These are phyloP conservation scores for Cantharis nigra DNA, from an alignment of 2,888 invertebrate genomes.

Conservation along the genomic window DNA sequence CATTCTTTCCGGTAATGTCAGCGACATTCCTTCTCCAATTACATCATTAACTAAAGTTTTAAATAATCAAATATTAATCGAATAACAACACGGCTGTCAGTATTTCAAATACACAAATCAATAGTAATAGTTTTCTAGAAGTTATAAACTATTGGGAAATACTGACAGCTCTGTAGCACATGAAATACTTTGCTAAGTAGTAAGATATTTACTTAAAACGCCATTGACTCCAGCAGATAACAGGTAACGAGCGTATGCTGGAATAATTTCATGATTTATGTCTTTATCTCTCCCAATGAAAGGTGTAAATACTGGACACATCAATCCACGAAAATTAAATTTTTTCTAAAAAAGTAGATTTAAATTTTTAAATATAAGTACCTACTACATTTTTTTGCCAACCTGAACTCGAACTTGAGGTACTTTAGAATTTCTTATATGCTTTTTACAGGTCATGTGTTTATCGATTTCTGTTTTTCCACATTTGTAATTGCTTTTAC, in stretches of 20 bases:
- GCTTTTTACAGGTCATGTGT: conserved; percentile 51
- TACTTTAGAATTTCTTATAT: conserved; percentile 40
- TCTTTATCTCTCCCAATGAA: conserved; percentile 46
- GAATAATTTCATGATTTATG: conserved; percentile 37
- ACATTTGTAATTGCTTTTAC: conserved; percentile 52
- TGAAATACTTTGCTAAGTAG: background rate
- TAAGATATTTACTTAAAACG: conserved; percentile 41
- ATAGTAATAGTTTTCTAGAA: too few species aligned
- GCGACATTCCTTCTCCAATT: conserved; percentile 43
- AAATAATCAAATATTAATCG: conserved; percentile 4
- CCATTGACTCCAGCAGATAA: conserved; percentile 38
- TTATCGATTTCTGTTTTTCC: conserved; percentile 51
- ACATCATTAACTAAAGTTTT: conserved; percentile 41
- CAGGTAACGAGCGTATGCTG: conserved; percentile 40
- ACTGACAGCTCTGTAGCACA: too few species aligned
- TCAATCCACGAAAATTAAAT: conserved; percentile 48
- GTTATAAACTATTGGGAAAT: too few species aligned
- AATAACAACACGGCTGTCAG: background rate
- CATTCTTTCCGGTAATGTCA: conserved; percentile 40
- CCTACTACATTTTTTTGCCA: background rate
- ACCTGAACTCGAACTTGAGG: conserved; percentile 25
- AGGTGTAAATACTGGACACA: conserved; percentile 51
- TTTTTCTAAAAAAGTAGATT: conserved; percentile 41
- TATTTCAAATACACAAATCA: too few species aligned
- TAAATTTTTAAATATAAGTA: background rate